Percentiles rank a stretch among this genome's conserved stretches.
These are phyloP conservation scores for Drosophila niveifrons DNA, from an alignment of 2,888 invertebrate species.

Conservation along the genomic window DNA sequence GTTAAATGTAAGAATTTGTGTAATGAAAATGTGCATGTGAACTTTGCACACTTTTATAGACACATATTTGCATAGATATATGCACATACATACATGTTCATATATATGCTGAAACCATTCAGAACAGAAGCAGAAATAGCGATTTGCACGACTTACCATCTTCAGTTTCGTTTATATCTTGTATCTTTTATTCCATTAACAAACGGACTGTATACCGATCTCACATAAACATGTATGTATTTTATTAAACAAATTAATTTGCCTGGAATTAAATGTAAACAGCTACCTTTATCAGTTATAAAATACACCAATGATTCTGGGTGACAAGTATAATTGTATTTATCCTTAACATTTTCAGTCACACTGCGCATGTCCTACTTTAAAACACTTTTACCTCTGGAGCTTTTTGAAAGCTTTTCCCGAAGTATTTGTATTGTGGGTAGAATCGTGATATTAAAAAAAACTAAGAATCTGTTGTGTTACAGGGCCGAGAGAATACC, in stretches of 20 bases:
- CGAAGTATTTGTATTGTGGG: conserved; percentile 23
- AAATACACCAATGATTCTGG: conserved; percentile 64
- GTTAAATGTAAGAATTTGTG: not conserved
- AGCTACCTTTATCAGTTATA: conserved; percentile 55
- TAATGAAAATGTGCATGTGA: not conserved
- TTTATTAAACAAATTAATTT: conserved; percentile 14
- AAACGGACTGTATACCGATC: conserved; percentile 12
- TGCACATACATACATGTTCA: conserved; percentile 8
- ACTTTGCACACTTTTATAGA: not conserved
- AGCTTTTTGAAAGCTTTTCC: conserved; percentile 62
- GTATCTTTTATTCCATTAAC: conserved; percentile 37
- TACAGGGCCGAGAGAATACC: conserved; percentile 11
- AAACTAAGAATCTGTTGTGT: not conserved
- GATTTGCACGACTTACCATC: conserved; percentile 41
- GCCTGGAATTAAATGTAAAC: conserved; percentile 39
- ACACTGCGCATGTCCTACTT: conserved; percentile 55
- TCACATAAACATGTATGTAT: conserved; percentile 20
- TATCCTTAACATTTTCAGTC: conserved; percentile 70
- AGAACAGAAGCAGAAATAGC: conserved; percentile 5
- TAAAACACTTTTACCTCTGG: conserved; percentile 32
- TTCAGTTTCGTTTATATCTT: conserved; percentile 24
- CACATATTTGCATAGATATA: conserved; percentile 11
- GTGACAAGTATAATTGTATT: conserved; percentile 77
- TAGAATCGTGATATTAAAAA: conserved; percentile 1
- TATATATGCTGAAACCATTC: conserved; percentile 2